Conservation (phyloP, 2,888 invertebrate species). For the Zhengitettix transpicula region DNA sequence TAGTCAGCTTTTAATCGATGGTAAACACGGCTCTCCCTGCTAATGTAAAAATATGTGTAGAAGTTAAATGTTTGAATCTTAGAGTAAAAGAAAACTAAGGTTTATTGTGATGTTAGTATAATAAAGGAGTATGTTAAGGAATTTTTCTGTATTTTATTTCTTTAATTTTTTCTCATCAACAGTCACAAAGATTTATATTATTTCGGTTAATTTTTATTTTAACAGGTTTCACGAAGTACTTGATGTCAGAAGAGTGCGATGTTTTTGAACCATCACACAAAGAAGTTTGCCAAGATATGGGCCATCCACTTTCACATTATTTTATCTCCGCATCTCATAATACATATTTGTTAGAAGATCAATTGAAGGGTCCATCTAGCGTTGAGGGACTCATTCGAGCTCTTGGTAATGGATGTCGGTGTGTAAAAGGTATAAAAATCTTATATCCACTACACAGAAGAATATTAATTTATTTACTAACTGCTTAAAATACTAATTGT, state of each 20-base stretch:
- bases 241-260: constrained; percentile 29
- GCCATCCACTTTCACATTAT: constrained; percentile 32
- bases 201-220: not conserved
- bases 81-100: no score
- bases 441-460: no score
- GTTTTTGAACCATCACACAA: constrained; percentile 30
- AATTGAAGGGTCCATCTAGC: constrained; percentile 32
- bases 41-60: no score
- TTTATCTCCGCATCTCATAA: constrained; percentile 34
- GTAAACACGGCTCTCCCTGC: constrained; percentile 15
- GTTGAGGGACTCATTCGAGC: constrained; percentile 33
- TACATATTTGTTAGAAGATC: constrained; percentile 35
- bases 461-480: no score
- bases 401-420: constrained; percentile 31
- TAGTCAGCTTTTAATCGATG: constrained; percentile 35
- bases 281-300: constrained; percentile 31
- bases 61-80: no score
- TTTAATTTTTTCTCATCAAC: not conserved
- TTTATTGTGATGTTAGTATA: no score
- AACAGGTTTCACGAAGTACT: constrained; percentile 26
- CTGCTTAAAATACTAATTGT: no score
- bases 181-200: not conserved
- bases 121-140: no score
- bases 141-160: not conserved
- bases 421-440: constrained; percentile 28